Evolutionary conservation across 2,888 invertebrate genomes (phyloP), one percentile per base, ranked within the genome.

Genomic region (Iselma pallidipennis): DNA sequence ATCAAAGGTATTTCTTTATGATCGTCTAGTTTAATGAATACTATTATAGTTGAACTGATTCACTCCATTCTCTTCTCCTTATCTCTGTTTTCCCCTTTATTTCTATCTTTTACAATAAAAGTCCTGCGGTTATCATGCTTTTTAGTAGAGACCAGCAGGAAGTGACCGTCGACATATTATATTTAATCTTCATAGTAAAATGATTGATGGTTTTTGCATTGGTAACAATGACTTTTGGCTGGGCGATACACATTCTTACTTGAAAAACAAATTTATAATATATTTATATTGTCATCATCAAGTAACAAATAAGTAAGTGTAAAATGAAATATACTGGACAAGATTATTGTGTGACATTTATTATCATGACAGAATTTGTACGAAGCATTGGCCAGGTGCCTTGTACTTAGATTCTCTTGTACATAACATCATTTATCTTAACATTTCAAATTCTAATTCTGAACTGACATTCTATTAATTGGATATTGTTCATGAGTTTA

Each of bases 401-500:
- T 45, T n/a, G 12, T 23, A 7, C n/a, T 14, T 16, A 10, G 12
- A 4, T 12, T 45, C 12, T 23, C n/a, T 5, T n/a, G 1, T 12
- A 10, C 3, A 45, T 7, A 45, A 45, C 21, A 45, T 45, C 45
- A 45, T 45, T 45, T 45, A 45, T 45, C 45, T 45, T 23, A 19
- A 45, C 45, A 23, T 45, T 45, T 45, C 45, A 23, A 45, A 45
- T 45, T 45, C 45, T 45, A 45, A 45, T 45, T 45, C 10, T 5
- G n/a, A 45, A 23, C 45, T 45, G 45, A 45, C 45, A 45, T 45
- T 45, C 45, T 45, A 45, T 45, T 45, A 45, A 45, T 45, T 45
- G 45, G 45, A 45, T 45, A 45, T 45, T 45, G 23, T 45, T n/a
- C n/a, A n/a, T n/a, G n/a, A n/a, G n/a, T n/a, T n/a, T n/a, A n/a